Base-by-base conservation (phyloP, 2,113 vertebrate species). In the Caloenas nicobarica region DNA sequence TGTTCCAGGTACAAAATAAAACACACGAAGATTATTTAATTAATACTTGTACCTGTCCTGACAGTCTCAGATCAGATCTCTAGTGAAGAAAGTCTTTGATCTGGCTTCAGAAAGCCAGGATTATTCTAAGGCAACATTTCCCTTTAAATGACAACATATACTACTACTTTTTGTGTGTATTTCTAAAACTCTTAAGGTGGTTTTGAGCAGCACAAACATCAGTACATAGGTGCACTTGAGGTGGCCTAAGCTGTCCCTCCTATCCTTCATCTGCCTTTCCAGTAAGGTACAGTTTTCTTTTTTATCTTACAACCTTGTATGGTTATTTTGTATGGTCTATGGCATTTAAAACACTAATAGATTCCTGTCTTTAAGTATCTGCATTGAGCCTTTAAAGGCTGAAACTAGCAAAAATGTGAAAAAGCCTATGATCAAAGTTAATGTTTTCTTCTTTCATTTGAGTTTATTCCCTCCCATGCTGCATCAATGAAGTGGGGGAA, bases 41-140 rank as follows among this genome's bases (percentile, higher is more conserved):
- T 83, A 95, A 93, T 88, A 64, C 42, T 92, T 94, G 72, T 90
- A 62, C 42, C 29, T 89, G 61, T 89, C 21, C 34, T 88, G 94
- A 74, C 76, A 94, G 86, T 33, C 68, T 78, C 23, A 83, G 72
- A 94, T 84, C 64, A 93, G 58, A 86, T 88, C 76, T 94, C 33
- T 73, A 81, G 60, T 0, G 1, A 92, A 93, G 13, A 21, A 86
- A 82, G 29, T 86, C 71, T 96, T 96, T 94, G 71, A 95, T 93
- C 85, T 81, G 48, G 40, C 46, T 88, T 89, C 91, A 88, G 81
- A 93, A 53, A 89, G 29, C 5, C 36, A 62, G 56, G 50, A 86
- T 88, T 82, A 88, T 90, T 95, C 46, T 48, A 79, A 91, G 66
- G 15, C 33, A 89, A 71, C 24, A 44, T 85, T 81, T 94, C 46